phyloP scores from a whole-genome alignment of 2,797 vertebrate genomes.

The Zalophus californianus region DNA sequence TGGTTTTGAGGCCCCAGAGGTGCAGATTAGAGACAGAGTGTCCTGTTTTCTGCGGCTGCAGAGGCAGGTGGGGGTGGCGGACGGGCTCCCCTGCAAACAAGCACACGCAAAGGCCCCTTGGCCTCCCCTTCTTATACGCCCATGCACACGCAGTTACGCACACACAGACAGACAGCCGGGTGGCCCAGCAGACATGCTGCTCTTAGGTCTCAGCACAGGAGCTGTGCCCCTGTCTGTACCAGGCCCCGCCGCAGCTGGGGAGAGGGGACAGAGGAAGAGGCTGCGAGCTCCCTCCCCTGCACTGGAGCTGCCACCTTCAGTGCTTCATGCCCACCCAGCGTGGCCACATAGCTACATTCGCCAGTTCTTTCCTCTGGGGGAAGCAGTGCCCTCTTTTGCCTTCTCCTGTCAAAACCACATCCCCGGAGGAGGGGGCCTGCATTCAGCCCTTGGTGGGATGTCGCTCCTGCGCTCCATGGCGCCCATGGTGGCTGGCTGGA shows the following conservation, averaged over 20 bases:
- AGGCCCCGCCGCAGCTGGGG: neutral
- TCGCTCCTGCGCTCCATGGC: fast-evolving
- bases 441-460: neutral
- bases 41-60: constrained; percentile 59
- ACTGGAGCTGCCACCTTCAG: neutral
- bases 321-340: neutral
- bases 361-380: neutral
- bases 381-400: neutral
- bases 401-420: constrained; percentile 61
- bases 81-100: neutral
- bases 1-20: constrained; percentile 71
- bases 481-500: neutral
- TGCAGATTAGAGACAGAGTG: constrained; percentile 55
- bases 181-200: neutral
- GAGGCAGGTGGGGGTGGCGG: neutral
- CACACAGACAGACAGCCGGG: neutral
- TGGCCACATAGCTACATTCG: neutral
- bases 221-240: too few species aligned
- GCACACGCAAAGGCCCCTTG: neutral
- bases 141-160: neutral
- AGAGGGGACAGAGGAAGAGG: neutral
- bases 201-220: neutral
- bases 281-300: neutral
- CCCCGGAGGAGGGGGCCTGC: neutral
- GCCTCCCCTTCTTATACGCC: neutral